Evolutionary conservation across 1,140 invertebrate species (phyloP), one percentile per base, ranked within the genome.

Genomic region (Solen grandis): DNA sequence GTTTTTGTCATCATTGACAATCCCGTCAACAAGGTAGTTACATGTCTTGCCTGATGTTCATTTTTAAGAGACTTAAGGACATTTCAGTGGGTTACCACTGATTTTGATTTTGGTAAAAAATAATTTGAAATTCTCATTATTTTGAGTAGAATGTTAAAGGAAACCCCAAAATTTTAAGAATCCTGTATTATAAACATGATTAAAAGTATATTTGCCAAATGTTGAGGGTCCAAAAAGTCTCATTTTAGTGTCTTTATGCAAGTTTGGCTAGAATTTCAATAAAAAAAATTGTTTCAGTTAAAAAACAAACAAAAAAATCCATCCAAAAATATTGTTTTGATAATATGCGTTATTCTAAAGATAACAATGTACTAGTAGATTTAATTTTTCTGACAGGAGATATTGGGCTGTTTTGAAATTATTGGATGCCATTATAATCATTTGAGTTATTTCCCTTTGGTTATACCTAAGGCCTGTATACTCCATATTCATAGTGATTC

Each of bases 1-100:
- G 96, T 99, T 0, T 99, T 99, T 90, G 94, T 99, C 50, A 96
- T 99, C 70, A 95, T 99, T 31, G 99, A 99, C 91, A 98, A 97
- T 93, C 97, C 97, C 3, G 93, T 95, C 50, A 97, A 96, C 89
- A 97, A 98, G 94, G 96, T 97, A 91, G 93, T 36, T 19, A 14
- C 3, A 57, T 31, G n/a, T n/a, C n/a, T n/a, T n/a, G n/a, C 29
- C 31, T 62, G 3, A 22, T 62, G 25, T 60, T 60, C 10, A 13
- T 25, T 5, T 29, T 35, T n/a, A n/a, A n/a, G 8, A 46, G 41
- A 10, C 41, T 19, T 46, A 46, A 8, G 19, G 19, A 8, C 41
- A 46, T 46, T 10, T 46, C 19, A 10, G 19, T 46, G 41, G 8
- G 41, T 46, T 8, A 10, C 8, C 8, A 46, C 8, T 10, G 8